Evolutionary conservation across 2,888 invertebrate genomes (phyloP).

Genomic region (Pristionchus arcanus): DNA sequence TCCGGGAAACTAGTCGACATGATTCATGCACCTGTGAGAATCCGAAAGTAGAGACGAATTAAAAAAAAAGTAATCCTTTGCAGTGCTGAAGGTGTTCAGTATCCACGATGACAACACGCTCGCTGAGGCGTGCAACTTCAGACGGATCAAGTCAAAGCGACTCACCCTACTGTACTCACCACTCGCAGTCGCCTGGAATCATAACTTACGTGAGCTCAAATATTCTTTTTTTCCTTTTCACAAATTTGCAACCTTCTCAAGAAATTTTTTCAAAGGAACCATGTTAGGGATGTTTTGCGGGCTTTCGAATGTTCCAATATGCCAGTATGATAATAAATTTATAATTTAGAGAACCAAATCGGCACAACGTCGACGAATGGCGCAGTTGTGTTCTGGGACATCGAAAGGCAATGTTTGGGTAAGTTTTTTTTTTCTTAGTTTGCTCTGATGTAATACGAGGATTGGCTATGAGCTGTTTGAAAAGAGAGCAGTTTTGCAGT

Average conservation of each 20-base stretch:
- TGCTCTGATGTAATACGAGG: not conserved
- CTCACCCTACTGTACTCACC: constrained; percentile 64
- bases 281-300: too few species aligned
- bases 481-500: too few species aligned
- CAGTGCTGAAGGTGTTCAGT: constrained; percentile 64
- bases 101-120: constrained; percentile 56
- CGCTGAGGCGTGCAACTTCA: constrained; percentile 58
- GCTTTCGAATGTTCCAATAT: too few species aligned
- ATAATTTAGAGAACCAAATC: constrained; percentile 62
- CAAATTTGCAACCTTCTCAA: not conserved
- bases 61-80: constrained; percentile 20
- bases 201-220: constrained; percentile 58
- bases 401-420: constrained; percentile 48
- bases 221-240: not conserved
- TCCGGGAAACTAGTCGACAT: too few species aligned
- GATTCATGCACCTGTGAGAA: not conserved
- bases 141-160: constrained; percentile 59
- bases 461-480: not conserved
- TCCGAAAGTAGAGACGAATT: too few species aligned
- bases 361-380: constrained; percentile 68
- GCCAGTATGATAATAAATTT: too few species aligned
- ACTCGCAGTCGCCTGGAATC: constrained; percentile 66
- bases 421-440: constrained; percentile 7
- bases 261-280: not conserved
- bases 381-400: constrained; percentile 66